Conservation (phyloP, 2,888 invertebrate genomes). For the Melangyna quadrimaculata region DNA sequence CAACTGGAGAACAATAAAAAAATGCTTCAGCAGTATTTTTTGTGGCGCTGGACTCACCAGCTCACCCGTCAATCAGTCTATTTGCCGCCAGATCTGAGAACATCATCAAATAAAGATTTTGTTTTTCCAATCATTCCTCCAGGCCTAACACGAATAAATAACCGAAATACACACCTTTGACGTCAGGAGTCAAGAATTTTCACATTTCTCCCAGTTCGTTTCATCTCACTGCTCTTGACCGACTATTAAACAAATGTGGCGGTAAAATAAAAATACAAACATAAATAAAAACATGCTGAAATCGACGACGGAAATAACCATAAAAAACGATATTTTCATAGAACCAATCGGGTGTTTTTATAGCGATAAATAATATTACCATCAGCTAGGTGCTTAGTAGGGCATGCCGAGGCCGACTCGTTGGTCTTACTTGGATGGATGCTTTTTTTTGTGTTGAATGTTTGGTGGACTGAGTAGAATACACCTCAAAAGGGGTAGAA, state of each 20-base stretch:
- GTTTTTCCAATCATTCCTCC: not conserved
- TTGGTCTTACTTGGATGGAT: not conserved
- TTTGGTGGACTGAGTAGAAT: not conserved
- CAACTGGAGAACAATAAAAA: not conserved
- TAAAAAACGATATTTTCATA: slow-evolving; percentile 18
- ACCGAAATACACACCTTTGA: not conserved
- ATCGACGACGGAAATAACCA: slow-evolving; percentile 33
- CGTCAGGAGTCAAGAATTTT: not conserved
- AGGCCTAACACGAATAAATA: not conserved
- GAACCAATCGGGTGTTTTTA: slow-evolving; percentile 37
- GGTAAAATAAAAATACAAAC: not conserved
- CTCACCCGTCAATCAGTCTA: not conserved
- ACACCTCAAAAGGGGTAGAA: not conserved
- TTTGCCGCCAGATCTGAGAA: not conserved
- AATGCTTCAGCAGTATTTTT: not conserved
- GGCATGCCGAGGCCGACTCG: not conserved
- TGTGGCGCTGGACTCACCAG: not conserved
- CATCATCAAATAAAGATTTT: not conserved
- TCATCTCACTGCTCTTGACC: not conserved
- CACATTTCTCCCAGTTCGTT: not conserved
- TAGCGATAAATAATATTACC: slow-evolving; percentile 26
- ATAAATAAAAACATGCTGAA: not conserved
- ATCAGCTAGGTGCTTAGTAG: slow-evolving; percentile 6
- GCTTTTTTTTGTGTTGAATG: not conserved
- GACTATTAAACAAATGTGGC: not conserved